Base-by-base conservation (phyloP, 1,140 invertebrate genomes). In the Brachionus sp. region DNA sequence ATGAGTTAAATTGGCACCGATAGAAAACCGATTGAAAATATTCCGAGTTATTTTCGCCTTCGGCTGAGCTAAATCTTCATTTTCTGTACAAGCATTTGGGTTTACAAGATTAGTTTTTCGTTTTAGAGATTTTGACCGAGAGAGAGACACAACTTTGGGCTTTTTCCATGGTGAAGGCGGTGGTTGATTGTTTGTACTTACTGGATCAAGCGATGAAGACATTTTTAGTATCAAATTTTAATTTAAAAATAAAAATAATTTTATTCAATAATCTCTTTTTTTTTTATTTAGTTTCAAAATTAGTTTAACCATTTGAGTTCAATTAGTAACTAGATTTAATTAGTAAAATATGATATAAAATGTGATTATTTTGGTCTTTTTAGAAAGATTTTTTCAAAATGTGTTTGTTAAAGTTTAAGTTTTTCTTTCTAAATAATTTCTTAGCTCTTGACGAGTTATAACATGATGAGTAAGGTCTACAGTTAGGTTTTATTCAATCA, bases 101-200 rank as follows among this genome's bases (percentile, higher is more conserved):
- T 19, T 62, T 23, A 62, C 29, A 25, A 64, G 50, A 1, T 57
- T 33, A 42, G 77, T 19, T 16, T 80, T 80, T 80, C 77, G 19
- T n/a, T 80, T 80, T 13, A 64, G 13, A 9, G 77, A 80, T 39
- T 66, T 57, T 6, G 77, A 57, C 29, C 50, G n/a, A 10, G 50
- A 62, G 16, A 80, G 57, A 13, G 77, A 80, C 4, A 80, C 50
- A 35, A 80, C 35, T 44, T 80, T 80, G 13, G 77, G 77, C n/a
- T 80, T 80, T 16, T 80, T 80, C 77, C 77, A 80, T 23, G 77
- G 77, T 19, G 77, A 80, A 5, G 35, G 50, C 13, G 77, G 62
- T 23, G 77, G 77, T n/a, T 57, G 77, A 62, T 80, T 80, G 39
- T n/a, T 13, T 37, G 46, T 29, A 16, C 23, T 75, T 9, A 16